phyloP scores from a whole-genome alignment of 1,140 invertebrate species.

The Drosophila sechellia region DNA sequence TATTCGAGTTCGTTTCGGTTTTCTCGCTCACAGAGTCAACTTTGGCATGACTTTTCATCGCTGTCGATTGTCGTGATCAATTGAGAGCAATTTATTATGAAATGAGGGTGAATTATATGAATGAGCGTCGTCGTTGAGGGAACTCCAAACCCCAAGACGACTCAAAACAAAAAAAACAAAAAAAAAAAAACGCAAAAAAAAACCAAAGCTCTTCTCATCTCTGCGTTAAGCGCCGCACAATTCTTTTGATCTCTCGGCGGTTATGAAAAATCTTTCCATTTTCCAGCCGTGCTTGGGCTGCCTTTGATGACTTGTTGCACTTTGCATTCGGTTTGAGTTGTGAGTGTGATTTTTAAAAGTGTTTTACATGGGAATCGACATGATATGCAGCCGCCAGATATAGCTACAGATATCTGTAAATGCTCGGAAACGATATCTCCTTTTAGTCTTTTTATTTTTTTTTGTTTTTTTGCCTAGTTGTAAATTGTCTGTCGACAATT shows the following conservation, averaged over 20 bases:
- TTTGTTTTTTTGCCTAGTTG: slow-evolving; percentile 35
- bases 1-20: slow-evolving; percentile 65
- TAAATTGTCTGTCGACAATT: slow-evolving; percentile 84
- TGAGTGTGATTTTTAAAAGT: slow-evolving; percentile 83
- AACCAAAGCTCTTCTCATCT: slow-evolving; percentile 30
- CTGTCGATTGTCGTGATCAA: slow-evolving; percentile 85
- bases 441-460: slow-evolving; percentile 26
- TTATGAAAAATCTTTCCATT: slow-evolving; percentile 77
- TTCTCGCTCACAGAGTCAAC: slow-evolving; percentile 65
- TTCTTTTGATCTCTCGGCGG: slow-evolving; percentile 78
- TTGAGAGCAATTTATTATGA: slow-evolving; percentile 85
- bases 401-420: slow-evolving; percentile 18
- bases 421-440: slow-evolving; percentile 42
- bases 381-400: slow-evolving; percentile 38
- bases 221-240: slow-evolving; percentile 76
- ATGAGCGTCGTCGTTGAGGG: slow-evolving; percentile 71
- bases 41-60: slow-evolving; percentile 84
- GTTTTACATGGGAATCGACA: slow-evolving; percentile 83
- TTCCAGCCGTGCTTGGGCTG: slow-evolving; percentile 41
- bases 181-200: neutral
- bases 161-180: slow-evolving; percentile 4
- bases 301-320: slow-evolving; percentile 76
- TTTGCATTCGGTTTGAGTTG: slow-evolving; percentile 79
- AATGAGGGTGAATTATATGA: slow-evolving; percentile 85
- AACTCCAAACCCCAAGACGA: slow-evolving; percentile 33